Base-by-base conservation (phyloP, 2,113 vertebrate genomes). In the Aramus guarauna region DNA sequence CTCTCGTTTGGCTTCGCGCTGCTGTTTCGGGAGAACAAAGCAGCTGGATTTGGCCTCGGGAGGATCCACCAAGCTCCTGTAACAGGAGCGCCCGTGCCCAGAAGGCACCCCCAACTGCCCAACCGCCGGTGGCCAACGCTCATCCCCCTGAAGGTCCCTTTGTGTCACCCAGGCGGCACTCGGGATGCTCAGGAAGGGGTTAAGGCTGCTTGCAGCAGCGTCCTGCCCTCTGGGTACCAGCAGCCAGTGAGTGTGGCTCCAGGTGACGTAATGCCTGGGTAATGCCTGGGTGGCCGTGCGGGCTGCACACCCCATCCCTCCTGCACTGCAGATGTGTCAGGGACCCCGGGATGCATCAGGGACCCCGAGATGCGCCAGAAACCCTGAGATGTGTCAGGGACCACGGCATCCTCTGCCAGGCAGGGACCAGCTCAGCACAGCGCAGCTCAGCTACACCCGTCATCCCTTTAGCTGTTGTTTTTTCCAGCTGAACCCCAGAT, bases 231-330 rank as follows among this genome's bases (percentile, higher is more conserved):
- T 12, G 59, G 84, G 88, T 92, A 37, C 41, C 75, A 47, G 86
- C 95, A 97, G 96, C 96, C 96, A 97, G 94, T 96, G 86, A 94
- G 59, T 30, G 86, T 13, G 63, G 85, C 91, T 95, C 16, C 3
- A 5, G 88, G 72, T 97, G 96, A 97, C 36, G 94, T 96, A 92
- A 93, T 90, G 94, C 89, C 56, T 27, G 73, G 55, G 94, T 96
- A 92, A 93, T 90, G 94, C 89, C 56, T 27, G 73, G 55, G 45
- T 79, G 95, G 68, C 90, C 77, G 87, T 21, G 53, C 86, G 34
- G 91, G 17, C 72, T 92, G 86, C 86, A 8, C 71, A 36, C 7
- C 77, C 48, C 56, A 52, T 29, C 63, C 71, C 52, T 47, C 22
- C 48, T 72, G 77, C 64, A 48, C 37, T 32, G 30, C 52, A 29